Evolutionary conservation across 2,797 vertebrate genomes (phyloP).

Genomic region (Myioborus melanocephalus): DNA sequence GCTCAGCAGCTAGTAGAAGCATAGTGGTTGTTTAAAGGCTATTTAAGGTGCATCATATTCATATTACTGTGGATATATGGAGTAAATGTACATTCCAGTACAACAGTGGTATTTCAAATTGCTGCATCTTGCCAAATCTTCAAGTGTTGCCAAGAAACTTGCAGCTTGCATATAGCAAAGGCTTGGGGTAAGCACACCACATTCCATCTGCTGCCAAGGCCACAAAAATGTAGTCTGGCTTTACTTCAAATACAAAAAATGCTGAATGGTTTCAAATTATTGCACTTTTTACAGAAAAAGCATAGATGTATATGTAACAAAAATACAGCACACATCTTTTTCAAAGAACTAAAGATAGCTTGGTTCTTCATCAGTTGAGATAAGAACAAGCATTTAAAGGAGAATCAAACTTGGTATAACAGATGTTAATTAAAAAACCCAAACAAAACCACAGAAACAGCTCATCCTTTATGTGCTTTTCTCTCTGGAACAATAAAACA

Average conservation of each 20-base stretch:
- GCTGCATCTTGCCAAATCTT: conserved; percentile 30
- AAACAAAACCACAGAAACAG: neutral
- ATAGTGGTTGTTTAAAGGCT: conserved; percentile 14
- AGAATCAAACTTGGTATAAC: neutral
- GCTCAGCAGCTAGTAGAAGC: conserved; percentile 19
- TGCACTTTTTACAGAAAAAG: conserved; percentile 28
- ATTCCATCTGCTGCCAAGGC: conserved; percentile 38
- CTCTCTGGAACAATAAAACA: conserved; percentile 26
- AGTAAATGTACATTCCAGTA: conserved; percentile 28
- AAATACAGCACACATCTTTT: neutral
- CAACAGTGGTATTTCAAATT: conserved; percentile 16
- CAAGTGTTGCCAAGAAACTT: conserved; percentile 31
- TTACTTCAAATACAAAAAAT: conserved; percentile 15
- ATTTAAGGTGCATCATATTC: conserved; percentile 42
- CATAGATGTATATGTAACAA: neutral
- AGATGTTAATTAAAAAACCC: conserved; percentile 26
- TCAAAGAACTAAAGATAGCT: conserved; percentile 9
- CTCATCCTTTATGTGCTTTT: neutral
- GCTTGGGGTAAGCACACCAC: neutral
- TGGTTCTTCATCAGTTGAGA: neutral
- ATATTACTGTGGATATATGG: conserved; percentile 33
- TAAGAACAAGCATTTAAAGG: neutral
- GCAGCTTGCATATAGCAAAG: neutral
- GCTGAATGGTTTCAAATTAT: conserved; percentile 15
- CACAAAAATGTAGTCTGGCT: conserved; percentile 20